Evolutionary conservation across 2,888 invertebrate species (phyloP), one percentile per base, ranked within the genome.

Genomic region (Hipparchia semele): DNA sequence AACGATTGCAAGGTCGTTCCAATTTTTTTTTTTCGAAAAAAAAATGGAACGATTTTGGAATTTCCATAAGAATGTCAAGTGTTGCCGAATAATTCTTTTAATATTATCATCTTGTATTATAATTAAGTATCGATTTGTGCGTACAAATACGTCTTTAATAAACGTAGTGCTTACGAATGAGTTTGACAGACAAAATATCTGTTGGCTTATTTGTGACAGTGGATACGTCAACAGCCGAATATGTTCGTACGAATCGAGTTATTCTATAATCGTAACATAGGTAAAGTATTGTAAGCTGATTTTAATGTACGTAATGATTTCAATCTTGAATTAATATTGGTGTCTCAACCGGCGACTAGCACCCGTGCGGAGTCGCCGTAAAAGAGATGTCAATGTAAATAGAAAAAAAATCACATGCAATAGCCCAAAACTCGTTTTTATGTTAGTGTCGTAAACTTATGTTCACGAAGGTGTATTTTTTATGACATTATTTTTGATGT

Each of bases 81-180:
- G 94, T 94, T 94, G 94, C 94, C 87, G 92, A 92, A 92, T 92
- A 88, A 89, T 90, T 91, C 87, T 88, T 91, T 92, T 91, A 92
- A 91, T 92, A 92, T 89, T 89, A 92, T 90, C 91, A 88, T 88
- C 90, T 87, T 92, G 87, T 93, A 90, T 87, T 89, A 90, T 90
- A 88, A 84, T 86, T 93, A 91, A 92, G 92, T 84, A 77, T 76
- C 85, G 82, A 80, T 87, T 80, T 77, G 78, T 85, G 79, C 85
- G 88, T 84, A 88, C 80, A 82, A 74, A 78, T 77, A 76, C 78
- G 79, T 72, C 49, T 62, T 13, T 10, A 65, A 73, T 66, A 76
- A 76, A 71, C 68, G 81, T 81, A 87, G 82, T 87, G 85, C 87
- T 86, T 80, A 83, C 78, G 70, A 49, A 49, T n/a, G 10, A 9